Evolutionary conservation across 2,797 vertebrate species (phyloP).

Genomic region (Cossypha caffra): DNA sequence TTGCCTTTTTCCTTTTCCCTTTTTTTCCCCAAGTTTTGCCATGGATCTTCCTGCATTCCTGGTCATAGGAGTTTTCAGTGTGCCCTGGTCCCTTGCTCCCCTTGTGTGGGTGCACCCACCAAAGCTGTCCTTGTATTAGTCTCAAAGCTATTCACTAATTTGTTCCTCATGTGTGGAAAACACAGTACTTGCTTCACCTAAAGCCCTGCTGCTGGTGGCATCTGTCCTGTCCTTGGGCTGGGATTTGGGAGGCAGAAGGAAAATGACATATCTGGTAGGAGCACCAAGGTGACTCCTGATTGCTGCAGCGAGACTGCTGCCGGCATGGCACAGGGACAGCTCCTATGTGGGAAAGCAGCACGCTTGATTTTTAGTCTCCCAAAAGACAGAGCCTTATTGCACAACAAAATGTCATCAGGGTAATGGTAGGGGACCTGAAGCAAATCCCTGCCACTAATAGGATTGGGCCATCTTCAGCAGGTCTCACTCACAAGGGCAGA

Average conservation of each 20-base stretch:
- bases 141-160: neutral
- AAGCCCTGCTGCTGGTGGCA: neutral
- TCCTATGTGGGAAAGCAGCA: neutral
- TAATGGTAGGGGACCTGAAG: slow-evolving; percentile 22
- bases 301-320: accelerated
- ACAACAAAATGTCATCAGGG: neutral
- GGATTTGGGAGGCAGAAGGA: neutral
- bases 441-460: slow-evolving; percentile 44
- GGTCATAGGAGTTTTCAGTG: neutral
- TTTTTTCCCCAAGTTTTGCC: neutral
- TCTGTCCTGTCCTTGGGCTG: neutral
- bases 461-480: slow-evolving; percentile 24
- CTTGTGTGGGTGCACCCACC: accelerated
- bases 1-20: neutral
- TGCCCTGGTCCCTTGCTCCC: neutral
- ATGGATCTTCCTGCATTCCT: neutral
- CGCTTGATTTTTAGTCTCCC: neutral
- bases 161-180: neutral
- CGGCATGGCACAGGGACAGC: accelerated
- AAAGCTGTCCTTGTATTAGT: neutral
- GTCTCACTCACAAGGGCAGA: neutral
- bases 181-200: neutral
- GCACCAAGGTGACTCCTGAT: slow-evolving; percentile 26
- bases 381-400: neutral
- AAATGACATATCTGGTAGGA: neutral